A percentile compares a stretch with the other conserved stretches of the same genome.
These are phyloP conservation scores for Brassicogethes aeneus DNA, from an alignment of 2,888 invertebrate species.

Conservation along the genomic window DNA sequence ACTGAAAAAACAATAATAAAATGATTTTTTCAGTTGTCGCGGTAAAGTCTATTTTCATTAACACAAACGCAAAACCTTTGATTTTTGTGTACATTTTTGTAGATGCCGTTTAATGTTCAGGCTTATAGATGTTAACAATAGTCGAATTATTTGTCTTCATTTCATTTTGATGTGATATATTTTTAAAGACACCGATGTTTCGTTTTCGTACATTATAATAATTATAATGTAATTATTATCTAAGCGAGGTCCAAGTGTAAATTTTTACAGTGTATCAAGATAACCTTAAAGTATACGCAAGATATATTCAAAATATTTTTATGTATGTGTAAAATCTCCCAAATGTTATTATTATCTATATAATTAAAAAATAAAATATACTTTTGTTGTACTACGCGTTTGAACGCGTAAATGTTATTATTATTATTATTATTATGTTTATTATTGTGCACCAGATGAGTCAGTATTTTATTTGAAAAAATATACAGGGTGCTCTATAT, in stretches of 20 bases:
- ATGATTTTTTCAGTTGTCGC: no score
- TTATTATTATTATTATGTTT: neutral
- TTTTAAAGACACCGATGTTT: conserved; percentile 26
- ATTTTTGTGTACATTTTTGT: no score
- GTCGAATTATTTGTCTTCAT: no score
- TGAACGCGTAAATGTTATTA: neutral
- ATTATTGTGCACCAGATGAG: conserved; percentile 21
- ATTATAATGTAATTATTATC: conserved; percentile 13
- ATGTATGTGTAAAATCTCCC: conserved; percentile 2
- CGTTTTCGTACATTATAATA: conserved; percentile 17
- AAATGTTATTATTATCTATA: conserved; percentile 7
- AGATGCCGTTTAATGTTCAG: no score
- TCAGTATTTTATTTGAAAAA: conserved; percentile 33
- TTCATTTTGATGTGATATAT: conserved; percentile 33
- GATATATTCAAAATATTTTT: conserved; percentile 3
- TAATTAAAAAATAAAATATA: neutral
- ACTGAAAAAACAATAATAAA: no score
- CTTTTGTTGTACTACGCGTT: neutral
- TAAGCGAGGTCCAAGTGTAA: conserved; percentile 33
- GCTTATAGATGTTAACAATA: no score
- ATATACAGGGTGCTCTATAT: no score
- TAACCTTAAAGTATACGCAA: conserved; percentile 33
- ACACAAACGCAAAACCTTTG: no score
- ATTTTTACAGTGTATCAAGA: conserved; percentile 28
- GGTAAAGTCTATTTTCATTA: no score